Percentiles rank a stretch among this genome's conserved stretches.
These are phyloP conservation scores for Arctia plantaginis DNA, from an alignment of 2,888 invertebrate genomes.

Conservation along the genomic window DNA sequence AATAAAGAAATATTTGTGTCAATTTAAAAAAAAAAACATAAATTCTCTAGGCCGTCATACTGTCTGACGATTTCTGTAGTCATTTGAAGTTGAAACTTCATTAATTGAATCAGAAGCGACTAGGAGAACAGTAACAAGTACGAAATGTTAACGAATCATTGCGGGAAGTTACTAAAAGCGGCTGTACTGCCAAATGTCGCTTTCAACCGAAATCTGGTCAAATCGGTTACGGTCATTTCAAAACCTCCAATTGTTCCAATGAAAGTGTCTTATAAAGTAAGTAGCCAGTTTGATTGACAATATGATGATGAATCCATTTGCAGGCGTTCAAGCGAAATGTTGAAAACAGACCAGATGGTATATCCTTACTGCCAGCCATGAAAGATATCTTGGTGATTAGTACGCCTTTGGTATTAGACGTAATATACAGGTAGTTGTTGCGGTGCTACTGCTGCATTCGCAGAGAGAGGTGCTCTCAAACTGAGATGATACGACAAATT, in stretches of 20 bases:
- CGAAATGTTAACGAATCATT: constrained; percentile 47
- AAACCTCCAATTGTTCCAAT: constrained; percentile 57
- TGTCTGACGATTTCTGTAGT: neutral
- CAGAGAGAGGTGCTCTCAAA: too few species aligned
- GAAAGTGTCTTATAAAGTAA: constrained; percentile 55
- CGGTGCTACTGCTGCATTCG: too few species aligned
- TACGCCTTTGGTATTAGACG: too few species aligned
- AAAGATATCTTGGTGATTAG: too few species aligned
- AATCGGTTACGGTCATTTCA: constrained; percentile 53
- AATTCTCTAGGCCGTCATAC: neutral
- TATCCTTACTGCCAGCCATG: too few species aligned
- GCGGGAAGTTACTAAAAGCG: constrained; percentile 43
- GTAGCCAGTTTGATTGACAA: constrained; percentile 12
- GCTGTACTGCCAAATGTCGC: constrained; percentile 28
- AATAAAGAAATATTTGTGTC: neutral
- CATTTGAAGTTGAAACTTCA: neutral
- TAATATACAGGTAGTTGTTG: too few species aligned
- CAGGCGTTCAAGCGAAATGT: too few species aligned
- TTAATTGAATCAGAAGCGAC: neutral
- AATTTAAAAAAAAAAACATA: neutral
- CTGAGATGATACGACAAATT: too few species aligned
- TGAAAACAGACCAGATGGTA: too few species aligned
- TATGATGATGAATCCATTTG: neutral
- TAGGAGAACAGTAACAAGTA: neutral
- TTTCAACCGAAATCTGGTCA: constrained; percentile 59